Base-by-base conservation (phyloP, 2,797 vertebrate species). In the Caiman crocodilus region DNA sequence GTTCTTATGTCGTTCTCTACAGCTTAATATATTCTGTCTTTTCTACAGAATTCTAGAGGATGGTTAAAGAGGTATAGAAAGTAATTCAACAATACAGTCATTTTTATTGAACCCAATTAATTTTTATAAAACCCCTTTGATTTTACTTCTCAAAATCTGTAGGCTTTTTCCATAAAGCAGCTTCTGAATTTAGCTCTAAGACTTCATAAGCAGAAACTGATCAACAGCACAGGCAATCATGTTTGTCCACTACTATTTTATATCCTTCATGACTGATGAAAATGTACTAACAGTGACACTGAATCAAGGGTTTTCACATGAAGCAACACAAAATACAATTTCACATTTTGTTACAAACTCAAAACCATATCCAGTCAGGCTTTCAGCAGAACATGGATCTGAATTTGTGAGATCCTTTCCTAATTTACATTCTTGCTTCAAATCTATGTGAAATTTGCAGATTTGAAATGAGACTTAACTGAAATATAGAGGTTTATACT, bases 21-120 rank as follows among this genome's bases (percentile, higher is more conserved):
- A 92, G 93, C 88, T 95, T 93, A 95, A 94, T 84, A 79, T 79
- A 64, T 92, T 94, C 90, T 69, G 61, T 26, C 55, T 94, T 96
- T 85, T 86, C 76, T 93, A 83, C 9, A 57, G 73, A 93, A 85
- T 85, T 79, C 67, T 88, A 74, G 87, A 87, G 60, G 21, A 71
- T 90, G 26, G 78, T 82, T 89, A 67, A 96, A 95, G 91, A 87
- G 30, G 82, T 79, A 55, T 59, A 89, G 50, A 91, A 90, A 2
- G 0, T 83, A 77, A 56, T 35, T 93, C 84, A 74, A 82, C 93
- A 94, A 93, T 95, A 85, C 74, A 82, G 88, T 87, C 59, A 89
- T 94, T 95, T 94, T 32, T 92, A 26, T 85, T 87, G 86, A 94
- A 89, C 78, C 57, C 75, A 85, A 79, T 90, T 95, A 95, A 50